Evolutionary conservation across 2,113 vertebrate species (phyloP).

Genomic region (Chinchilla lanigera): DNA sequence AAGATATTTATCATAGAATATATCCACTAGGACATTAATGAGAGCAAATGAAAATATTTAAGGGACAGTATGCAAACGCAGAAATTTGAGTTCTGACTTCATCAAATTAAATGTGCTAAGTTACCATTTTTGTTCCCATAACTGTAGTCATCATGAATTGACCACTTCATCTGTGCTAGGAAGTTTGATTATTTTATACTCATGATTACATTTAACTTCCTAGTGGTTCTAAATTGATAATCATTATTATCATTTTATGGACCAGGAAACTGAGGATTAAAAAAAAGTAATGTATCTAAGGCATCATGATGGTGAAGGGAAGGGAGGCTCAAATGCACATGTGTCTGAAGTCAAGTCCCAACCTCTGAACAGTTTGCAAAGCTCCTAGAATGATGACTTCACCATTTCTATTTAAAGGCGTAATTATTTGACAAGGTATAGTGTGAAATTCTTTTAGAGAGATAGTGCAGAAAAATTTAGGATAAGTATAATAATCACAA

Average conservation of each 20-base stretch:
- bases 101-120: constrained; percentile 46
- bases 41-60: constrained; percentile 66
- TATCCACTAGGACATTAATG: constrained; percentile 30
- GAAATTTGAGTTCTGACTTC: constrained; percentile 50
- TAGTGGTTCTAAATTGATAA: background rate
- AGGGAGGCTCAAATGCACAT: background rate
- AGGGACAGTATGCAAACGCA: background rate
- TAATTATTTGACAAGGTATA: background rate
- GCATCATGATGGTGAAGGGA: background rate
- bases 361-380: constrained; percentile 15
- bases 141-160: background rate
- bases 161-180: background rate
- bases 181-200: constrained; percentile 49
- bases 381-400: background rate
- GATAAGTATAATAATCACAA: background rate
- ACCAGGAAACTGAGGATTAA: constrained; percentile 34
- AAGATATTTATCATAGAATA: constrained; percentile 41
- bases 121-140: constrained; percentile 35
- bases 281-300: constrained; percentile 15
- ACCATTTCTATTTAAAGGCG: background rate
- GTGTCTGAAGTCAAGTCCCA: background rate
- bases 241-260: constrained; percentile 36
- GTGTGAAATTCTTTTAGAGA: background rate
- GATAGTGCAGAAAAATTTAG: background rate
- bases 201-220: constrained; percentile 23